phyloP scores from a whole-genome alignment of 2,797 vertebrate species.

The Nasua narica region DNA sequence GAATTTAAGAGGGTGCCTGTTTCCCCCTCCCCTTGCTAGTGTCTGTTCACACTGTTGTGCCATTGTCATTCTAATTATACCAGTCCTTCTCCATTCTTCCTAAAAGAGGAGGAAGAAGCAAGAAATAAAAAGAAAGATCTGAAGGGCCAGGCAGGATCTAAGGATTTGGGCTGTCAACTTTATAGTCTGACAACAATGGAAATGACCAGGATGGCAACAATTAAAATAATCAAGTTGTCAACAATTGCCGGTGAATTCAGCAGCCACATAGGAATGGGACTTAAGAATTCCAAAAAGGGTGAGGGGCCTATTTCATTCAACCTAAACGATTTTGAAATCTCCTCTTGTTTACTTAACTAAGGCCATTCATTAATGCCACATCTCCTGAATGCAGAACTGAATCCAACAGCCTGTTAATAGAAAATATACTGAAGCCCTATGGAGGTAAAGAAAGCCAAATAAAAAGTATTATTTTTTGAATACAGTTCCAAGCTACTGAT shows the following conservation, averaged over 20 bases:
- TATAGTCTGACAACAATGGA: neutral
- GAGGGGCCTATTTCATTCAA: neutral
- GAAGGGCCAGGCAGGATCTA: neutral
- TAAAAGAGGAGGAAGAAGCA: neutral
- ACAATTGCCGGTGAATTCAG: neutral
- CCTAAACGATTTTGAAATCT: neutral
- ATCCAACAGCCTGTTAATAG: neutral
- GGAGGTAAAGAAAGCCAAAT: neutral
- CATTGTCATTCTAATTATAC: neutral
- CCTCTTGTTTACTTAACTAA: conserved; percentile 25
- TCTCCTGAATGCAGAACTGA: neutral
- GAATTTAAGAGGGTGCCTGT: neutral
- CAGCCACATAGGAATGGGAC: neutral
- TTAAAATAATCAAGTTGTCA: neutral
- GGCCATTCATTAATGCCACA: neutral
- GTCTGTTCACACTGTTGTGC: neutral
- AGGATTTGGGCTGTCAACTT: neutral
- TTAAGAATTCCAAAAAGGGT: neutral
- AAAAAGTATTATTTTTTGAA: conserved; percentile 2
- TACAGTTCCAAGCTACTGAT: neutral
- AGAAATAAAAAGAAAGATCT: neutral
- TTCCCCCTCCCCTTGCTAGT: neutral
- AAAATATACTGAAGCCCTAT: neutral
- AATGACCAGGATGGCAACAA: neutral
- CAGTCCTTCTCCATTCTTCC: neutral